phyloP scores from a whole-genome alignment of 23 tunicate genomes.

The Aplidium turbinatum region DNA sequence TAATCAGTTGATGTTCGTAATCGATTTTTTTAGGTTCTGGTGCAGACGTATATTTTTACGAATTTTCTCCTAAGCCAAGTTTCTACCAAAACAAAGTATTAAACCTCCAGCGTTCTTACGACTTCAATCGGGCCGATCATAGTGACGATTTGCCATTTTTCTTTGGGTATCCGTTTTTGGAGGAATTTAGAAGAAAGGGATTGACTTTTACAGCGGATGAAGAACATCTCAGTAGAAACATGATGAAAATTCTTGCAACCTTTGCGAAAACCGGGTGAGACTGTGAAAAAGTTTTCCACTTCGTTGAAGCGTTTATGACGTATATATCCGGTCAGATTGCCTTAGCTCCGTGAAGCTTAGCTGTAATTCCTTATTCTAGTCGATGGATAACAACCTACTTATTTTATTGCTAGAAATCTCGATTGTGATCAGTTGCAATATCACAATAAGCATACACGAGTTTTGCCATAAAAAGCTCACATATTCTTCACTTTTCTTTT shows the following conservation, averaged over 20 bases:
- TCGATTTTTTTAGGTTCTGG: slow-evolving; percentile 36
- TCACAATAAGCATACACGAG: no score
- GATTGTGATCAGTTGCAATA: no score
- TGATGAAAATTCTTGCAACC: slow-evolving; percentile 66
- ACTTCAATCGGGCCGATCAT: slow-evolving; percentile 73
- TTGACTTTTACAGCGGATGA: slow-evolving; percentile 63
- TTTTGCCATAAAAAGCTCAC: no score
- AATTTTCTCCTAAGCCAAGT: slow-evolving; percentile 54
- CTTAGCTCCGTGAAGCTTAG: no score
- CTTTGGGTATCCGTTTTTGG: slow-evolving; percentile 78
- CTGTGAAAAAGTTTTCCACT: not conserved
- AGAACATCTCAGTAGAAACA: slow-evolving; percentile 41
- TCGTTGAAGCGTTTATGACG: no score
- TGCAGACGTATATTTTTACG: slow-evolving; percentile 49
- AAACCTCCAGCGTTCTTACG: slow-evolving; percentile 27
- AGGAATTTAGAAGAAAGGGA: slow-evolving; percentile 38
- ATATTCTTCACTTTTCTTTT: no score
- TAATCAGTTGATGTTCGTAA: not conserved
- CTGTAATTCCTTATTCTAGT: no score
- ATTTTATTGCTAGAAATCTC: no score
- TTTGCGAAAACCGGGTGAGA: slow-evolving; percentile 86
- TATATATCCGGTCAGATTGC: no score
- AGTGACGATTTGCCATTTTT: slow-evolving; percentile 62
- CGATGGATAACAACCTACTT: no score
- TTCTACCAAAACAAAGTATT: slow-evolving; percentile 41